These are phyloP conservation scores for Syncerus caffer DNA, from an alignment of 2,797 vertebrate species.

Conservation along the genomic window DNA sequence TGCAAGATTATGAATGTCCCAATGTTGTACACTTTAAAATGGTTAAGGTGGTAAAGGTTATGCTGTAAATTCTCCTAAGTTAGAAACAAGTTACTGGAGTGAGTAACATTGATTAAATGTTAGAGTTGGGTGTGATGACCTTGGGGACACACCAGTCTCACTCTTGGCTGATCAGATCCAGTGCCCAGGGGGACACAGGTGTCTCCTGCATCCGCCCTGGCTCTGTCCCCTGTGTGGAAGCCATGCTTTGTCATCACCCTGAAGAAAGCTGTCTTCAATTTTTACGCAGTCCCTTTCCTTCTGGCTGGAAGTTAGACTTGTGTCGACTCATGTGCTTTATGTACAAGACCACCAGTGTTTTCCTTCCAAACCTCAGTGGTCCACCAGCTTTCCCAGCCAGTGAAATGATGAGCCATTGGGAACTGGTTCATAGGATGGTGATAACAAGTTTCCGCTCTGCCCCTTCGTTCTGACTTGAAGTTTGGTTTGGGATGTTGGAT, in stretches of 20 bases:
- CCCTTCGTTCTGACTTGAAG: accelerated
- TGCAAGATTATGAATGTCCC: accelerated
- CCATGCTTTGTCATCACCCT: background rate
- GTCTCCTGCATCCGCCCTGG: background rate
- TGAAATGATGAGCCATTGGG: background rate
- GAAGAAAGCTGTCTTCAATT: background rate
- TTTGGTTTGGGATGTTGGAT: background rate
- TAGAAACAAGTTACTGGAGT: background rate
- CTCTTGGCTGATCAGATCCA: too few relatives aligned
- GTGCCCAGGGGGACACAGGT: too few relatives aligned
- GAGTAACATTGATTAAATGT: background rate
- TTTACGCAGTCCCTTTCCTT: too few relatives aligned
- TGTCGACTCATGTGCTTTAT: background rate
- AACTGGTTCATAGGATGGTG: accelerated
- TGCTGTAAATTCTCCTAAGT: background rate
- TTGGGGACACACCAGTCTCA: background rate
- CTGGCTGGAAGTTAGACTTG: background rate
- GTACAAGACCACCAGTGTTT: background rate
- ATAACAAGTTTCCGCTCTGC: accelerated
- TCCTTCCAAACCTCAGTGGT: background rate
- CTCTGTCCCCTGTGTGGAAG: background rate
- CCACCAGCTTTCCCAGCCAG: background rate
- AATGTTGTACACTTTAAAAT: accelerated
- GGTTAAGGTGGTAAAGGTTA: background rate
- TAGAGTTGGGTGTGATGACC: background rate